These are phyloP conservation scores for Melanostigma gelatinosum DNA, from an alignment of 2,113 vertebrate species.

Conservation along the genomic window DNA sequence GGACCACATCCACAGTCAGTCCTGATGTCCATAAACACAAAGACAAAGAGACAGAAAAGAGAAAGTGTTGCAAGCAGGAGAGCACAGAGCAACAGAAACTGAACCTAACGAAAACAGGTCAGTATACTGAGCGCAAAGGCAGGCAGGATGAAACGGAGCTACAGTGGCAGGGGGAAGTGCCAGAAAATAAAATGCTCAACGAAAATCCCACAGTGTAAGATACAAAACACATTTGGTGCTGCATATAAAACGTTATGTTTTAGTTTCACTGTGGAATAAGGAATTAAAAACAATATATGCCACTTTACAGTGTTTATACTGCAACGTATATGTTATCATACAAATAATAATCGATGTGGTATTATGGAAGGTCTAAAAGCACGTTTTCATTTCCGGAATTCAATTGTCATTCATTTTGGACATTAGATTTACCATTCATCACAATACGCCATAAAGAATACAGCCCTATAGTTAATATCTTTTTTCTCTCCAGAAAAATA, in stretches of 20 bases:
- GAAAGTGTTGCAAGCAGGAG: constrained; percentile 9
- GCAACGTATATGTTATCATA: neutral
- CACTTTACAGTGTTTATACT: neutral
- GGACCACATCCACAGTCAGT: neutral
- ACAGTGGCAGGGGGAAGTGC: neutral
- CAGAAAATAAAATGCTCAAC: neutral
- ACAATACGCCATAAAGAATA: neutral
- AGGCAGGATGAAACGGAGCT: neutral
- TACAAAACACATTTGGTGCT: neutral
- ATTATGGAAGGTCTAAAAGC: neutral
- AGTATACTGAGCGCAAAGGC: neutral
- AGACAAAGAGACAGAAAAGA: neutral
- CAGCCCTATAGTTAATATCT: neutral
- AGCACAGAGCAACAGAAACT: constrained; percentile 2
- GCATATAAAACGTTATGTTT: neutral
- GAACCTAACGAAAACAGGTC: neutral
- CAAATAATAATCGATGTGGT: neutral
- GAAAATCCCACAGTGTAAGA: neutral
- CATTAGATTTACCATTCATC: neutral
- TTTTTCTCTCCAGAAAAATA: neutral
- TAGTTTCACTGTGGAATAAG: neutral
- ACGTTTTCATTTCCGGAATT: neutral
- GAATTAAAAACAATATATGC: neutral
- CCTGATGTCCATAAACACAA: neutral
- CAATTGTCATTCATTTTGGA: neutral